A percentile compares a stretch with the other conserved stretches of the same genome.
Evolutionary conservation across 2,888 invertebrate genomes (phyloP).

Genomic region (Tetranychus truncatus): DNA sequence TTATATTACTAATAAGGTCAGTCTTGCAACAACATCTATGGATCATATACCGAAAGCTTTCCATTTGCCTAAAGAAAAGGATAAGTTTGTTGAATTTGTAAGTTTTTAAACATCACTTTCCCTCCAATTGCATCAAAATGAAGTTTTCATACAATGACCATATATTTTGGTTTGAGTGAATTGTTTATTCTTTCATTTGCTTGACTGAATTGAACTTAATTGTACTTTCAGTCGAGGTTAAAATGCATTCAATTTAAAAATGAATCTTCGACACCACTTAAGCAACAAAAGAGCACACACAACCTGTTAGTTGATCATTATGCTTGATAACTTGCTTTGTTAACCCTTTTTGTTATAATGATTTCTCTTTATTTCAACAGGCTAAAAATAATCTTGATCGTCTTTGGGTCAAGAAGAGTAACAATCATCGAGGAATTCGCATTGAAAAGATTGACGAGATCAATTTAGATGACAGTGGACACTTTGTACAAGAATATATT

Average conservation of each 20-base stretch:
- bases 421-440: constrained; percentile 68
- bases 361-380: constrained; percentile 30
- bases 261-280: too few species aligned
- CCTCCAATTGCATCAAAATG: too few species aligned
- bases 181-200: too few species aligned
- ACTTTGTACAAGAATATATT: constrained; percentile 79
- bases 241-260: too few species aligned
- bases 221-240: too few species aligned
- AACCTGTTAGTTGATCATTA: too few species aligned
- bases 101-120: background rate
- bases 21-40: constrained; percentile 54
- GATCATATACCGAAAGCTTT: constrained; percentile 71
- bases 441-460: constrained; percentile 51
- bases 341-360: background rate
- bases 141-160: too few species aligned
- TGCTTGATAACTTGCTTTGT: too few species aligned
- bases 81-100: constrained; percentile 31
- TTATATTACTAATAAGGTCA: constrained; percentile 75
- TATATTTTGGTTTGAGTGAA: too few species aligned
- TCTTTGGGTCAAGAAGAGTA: constrained; percentile 75
- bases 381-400: constrained; percentile 46
- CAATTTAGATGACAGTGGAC: constrained; percentile 48
- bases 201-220: too few species aligned
- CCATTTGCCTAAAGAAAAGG: constrained; percentile 55
- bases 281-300: too few species aligned